Evolutionary conservation across 2,113 vertebrate species (phyloP), one percentile per base, ranked within the genome.

Genomic region (Mesembrinibis cayennensis): DNA sequence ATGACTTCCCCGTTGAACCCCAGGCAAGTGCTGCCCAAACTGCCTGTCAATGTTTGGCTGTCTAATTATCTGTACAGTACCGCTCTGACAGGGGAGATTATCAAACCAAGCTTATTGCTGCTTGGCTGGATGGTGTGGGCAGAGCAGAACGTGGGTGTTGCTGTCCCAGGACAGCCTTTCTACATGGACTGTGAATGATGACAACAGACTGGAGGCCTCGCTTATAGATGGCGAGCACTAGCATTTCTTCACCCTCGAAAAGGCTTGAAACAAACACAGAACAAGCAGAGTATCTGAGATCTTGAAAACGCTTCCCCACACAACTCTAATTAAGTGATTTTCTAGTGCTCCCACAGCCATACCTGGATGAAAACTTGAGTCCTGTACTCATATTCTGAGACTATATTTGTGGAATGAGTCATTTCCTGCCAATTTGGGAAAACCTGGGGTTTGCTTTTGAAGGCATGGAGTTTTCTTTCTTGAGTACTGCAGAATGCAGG

Each of bases 391-490:
- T 18, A 23, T 49, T 62, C 59, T 4, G 9, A 83, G 82, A 7
- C 61, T 72, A 0, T 63, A 9, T 82, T 44, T 84, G 70, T 30
- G 34, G 34, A 86, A 76, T 91, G 89, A 95, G 22, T 87, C 9
- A 79, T 84, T 95, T 93, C 52, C 77, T 95, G 90, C 69, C 89
- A 34, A 7, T 76, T 21, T 82, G 62, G 89, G 80, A 42, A 52
- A 90, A 89, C 55, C 89, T 91, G 77, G 65, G 69, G 13, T 84
- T 89, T 61, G 89, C 94, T 92, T 92, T 65, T 80, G 87, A 85
- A 87, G 84, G 53, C 2, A 6, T 5, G 1, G 26, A 47, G 15
- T 36, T 87, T 96, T 69, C 56, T 79, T 32, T 32, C 53, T 19
- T 1, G 7, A 59, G 38, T 7, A 20, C 32, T 14, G 76, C 76